A percentile compares a stretch with the other conserved stretches of the same genome.
Conservation (phyloP, 1,140 invertebrate species). For the Stratiolaelaps scimitus region DNA sequence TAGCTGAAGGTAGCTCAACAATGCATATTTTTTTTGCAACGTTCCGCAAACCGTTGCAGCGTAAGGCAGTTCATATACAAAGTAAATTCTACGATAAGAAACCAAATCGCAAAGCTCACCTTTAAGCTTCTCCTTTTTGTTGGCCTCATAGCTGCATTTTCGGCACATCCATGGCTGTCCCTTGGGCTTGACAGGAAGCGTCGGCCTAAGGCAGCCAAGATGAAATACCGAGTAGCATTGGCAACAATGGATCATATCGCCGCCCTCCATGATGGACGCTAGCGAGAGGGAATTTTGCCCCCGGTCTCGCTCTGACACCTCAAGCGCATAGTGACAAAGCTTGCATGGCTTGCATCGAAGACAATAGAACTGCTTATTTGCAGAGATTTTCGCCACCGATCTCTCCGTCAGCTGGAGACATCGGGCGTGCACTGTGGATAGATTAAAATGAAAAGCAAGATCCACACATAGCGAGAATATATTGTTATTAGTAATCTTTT, state of each 20-base stretch:
- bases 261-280: constrained; percentile 3
- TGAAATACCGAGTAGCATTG: constrained; percentile 26
- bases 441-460: too few species aligned
- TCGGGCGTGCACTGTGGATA: constrained; percentile 7
- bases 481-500: too few species aligned
- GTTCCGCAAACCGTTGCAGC: too few species aligned
- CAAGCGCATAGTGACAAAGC: background rate
- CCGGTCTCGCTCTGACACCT: background rate
- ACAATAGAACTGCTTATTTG: constrained; percentile 26
- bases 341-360: constrained; percentile 23
- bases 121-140: constrained; percentile 27
- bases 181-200: constrained; percentile 1
- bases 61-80: too few species aligned
- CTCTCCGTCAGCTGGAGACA: constrained; percentile 20
- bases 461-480: too few species aligned
- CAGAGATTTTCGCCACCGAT: constrained; percentile 14
- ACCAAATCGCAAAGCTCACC: background rate
- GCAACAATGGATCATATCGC: constrained; percentile 20
- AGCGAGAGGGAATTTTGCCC: background rate
- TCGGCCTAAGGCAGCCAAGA: constrained; percentile 4
- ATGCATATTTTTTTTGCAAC: too few species aligned
- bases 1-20: too few species aligned
- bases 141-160: constrained; percentile 16
- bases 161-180: constrained; percentile 21
- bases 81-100: too few species aligned